Base-by-base conservation (phyloP, 2,888 invertebrate species). In the Nipponacmea schrenckii region DNA sequence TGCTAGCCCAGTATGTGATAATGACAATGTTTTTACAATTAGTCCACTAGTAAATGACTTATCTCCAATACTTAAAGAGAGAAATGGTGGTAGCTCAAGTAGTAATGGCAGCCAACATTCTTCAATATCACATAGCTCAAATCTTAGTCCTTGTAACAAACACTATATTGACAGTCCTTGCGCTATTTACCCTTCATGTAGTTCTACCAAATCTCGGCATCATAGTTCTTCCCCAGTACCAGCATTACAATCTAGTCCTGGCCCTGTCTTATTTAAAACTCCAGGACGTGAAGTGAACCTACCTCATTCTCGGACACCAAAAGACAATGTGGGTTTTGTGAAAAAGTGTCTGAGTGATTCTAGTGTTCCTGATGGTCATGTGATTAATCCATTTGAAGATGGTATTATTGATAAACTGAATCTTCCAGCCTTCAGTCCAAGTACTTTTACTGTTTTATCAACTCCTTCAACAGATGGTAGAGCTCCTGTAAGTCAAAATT, bases 351-450 rank as follows among this genome's bases (percentile, higher is more conserved):
- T 70, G 14, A 74, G 62, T 15, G 75, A 74, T 65, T 77, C 73
- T 71, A 68, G 72, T 12, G 79, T 79, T 0, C 80, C 80, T n/a
- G 77, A 80, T n/a, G 71, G 74, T 45, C 27, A 71, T 5, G 68
- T 79, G 1, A 62, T 73, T 62, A 87, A 87, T 71, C 87, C 87
- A 0, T 87, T 87, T 81, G 87, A 87, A 27, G 70, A 68, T 26
- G 77, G 65, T 20, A 50, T 64, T 8, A 39, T 39, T 10, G 74
- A 84, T 44, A 78, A 78, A 45, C 76, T 87, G 63, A 80, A 85
- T 48, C 80, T 81, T 24, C 83, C 85, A 3, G 73, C 82, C 0
- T 85, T 84, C 76, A 86, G 86, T 68, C 87, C 87, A 4, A 82
- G 82, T n/a, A 76, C 86, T 65, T 87, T 87, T 65, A 80, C 80